phyloP scores from a whole-genome alignment of 2,797 vertebrate species.

The Tangara arthus region DNA sequence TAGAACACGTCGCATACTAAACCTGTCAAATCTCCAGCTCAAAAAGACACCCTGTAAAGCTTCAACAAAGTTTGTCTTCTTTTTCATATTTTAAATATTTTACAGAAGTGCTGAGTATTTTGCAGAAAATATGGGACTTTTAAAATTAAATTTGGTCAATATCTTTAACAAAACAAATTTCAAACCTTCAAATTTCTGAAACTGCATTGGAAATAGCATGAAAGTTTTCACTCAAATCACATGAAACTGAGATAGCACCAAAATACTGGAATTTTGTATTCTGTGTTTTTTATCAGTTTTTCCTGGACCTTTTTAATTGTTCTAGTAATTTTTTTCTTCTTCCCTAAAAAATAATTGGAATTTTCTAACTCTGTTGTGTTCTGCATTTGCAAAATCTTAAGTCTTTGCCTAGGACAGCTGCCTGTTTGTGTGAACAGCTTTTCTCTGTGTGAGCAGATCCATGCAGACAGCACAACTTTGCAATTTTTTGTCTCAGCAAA shows the following conservation, averaged over 20 bases:
- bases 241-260: not conserved
- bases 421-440: not conserved
- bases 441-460: not conserved
- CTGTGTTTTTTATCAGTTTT: not conserved
- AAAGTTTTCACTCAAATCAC: not conserved
- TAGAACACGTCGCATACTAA: not conserved
- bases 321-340: not conserved
- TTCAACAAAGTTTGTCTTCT: not conserved
- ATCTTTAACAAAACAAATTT: not conserved
- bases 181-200: not conserved
- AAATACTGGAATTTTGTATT: not conserved
- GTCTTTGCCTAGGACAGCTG: not conserved
- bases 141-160: not conserved
- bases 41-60: not conserved
- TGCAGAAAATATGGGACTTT: not conserved
- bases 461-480: not conserved
- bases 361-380: not conserved
- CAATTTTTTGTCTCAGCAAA: not conserved
- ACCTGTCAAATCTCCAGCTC: not conserved
- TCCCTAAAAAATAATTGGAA: not conserved
- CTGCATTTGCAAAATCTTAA: not conserved
- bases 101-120: not conserved
- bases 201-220: not conserved
- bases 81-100: not conserved
- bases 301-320: not conserved